Conservation (phyloP, 2,113 vertebrate genomes). For the Urocynchramus pylzowi region DNA sequence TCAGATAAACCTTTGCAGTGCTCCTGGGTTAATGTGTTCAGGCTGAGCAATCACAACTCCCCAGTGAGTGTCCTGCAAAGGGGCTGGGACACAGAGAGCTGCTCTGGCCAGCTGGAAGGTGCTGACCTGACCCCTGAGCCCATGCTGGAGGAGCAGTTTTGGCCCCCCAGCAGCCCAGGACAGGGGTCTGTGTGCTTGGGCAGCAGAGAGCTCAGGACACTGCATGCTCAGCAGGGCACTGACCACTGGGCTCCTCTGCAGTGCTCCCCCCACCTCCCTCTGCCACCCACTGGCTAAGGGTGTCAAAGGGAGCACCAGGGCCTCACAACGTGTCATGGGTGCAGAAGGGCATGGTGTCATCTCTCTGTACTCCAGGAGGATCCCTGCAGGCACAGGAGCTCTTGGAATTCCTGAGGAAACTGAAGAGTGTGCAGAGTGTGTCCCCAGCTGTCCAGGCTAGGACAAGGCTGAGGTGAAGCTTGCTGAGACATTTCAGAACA, state of each 20-base stretch:
- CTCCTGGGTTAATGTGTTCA: not conserved
- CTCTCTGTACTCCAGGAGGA: not conserved
- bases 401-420: not conserved
- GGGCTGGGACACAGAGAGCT: not conserved
- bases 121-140: not conserved
- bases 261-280: rapidly evolving
- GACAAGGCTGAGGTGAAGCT: not conserved
- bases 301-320: not conserved
- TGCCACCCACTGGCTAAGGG: not conserved
- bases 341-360: not conserved
- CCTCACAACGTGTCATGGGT: rapidly evolving
- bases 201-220: not conserved
- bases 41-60: not conserved
- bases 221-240: rapidly evolving
- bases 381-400: rapidly evolving
- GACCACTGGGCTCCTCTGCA: not conserved
- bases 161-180: not conserved
- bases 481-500: not conserved
- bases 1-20: not conserved
- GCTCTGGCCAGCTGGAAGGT: not conserved
- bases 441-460: not conserved
- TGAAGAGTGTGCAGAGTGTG: not conserved
- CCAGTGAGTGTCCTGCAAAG: not conserved
- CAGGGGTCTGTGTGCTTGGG: no score
- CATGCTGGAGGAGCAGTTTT: not conserved